Evolutionary conservation across 2,888 invertebrate genomes (phyloP).

Genomic region (Eupithecia subumbrata): DNA sequence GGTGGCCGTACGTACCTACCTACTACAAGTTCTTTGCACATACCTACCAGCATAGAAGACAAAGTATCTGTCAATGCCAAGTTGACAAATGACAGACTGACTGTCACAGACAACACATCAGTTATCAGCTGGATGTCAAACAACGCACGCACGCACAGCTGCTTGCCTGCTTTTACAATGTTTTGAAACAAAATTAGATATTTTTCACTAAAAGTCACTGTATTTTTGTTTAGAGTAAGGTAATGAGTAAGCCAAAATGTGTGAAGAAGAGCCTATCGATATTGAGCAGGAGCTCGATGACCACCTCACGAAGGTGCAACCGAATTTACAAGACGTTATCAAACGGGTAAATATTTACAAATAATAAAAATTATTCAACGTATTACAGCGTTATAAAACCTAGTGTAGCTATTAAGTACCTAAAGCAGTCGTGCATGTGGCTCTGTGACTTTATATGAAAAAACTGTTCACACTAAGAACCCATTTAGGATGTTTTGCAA

Average conservation of each 20-base stretch:
- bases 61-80: not conserved
- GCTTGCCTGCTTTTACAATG: not conserved
- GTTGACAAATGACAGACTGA: not conserved
- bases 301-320: constrained; percentile 78
- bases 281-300: constrained; percentile 79
- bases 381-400: not conserved
- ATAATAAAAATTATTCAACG: not conserved
- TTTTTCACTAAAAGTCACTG: constrained; percentile 37
- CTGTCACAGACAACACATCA: not conserved
- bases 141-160: constrained; percentile 15
- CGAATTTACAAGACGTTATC: constrained; percentile 84
- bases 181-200: not conserved
- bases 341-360: constrained; percentile 78
- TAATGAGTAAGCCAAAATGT: constrained; percentile 64
- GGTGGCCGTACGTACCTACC: no score
- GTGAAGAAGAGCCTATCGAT: constrained; percentile 71
- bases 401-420: not conserved
- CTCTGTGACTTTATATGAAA: not conserved
- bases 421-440: not conserved
- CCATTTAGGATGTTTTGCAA: not conserved
- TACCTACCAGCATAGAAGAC: no score
- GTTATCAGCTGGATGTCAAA: constrained; percentile 22
- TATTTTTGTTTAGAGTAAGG: constrained; percentile 37
- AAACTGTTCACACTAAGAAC: not conserved
- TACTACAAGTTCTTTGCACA: no score